A percentile compares a stretch with the other conserved stretches of the same genome.
Conservation (phyloP, 1,140 invertebrate genomes). For the Drosophila setifemur region DNA sequence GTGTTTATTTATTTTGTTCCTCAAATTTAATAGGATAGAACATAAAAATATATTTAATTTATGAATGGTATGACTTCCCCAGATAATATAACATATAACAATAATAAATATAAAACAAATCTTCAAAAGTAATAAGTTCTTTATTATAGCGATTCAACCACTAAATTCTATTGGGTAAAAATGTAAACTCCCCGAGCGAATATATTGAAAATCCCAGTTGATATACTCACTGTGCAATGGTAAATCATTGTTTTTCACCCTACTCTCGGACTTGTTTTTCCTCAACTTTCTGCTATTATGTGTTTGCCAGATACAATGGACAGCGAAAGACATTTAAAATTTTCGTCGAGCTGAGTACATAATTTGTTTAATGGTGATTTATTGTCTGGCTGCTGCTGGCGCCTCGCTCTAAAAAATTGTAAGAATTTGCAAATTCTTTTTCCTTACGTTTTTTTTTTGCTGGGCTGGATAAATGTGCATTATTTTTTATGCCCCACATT, state of each 20-base stretch:
- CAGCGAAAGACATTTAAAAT: slow-evolving; percentile 68
- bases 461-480: slow-evolving; percentile 42
- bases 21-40: too few species aligned
- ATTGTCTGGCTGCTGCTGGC: slow-evolving; percentile 51
- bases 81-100: too few species aligned
- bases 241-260: slow-evolving; percentile 6
- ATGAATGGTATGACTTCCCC: too few species aligned
- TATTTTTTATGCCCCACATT: slow-evolving; percentile 50
- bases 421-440: slow-evolving; percentile 62
- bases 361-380: slow-evolving; percentile 79
- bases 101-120: too few species aligned
- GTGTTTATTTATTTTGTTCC: too few species aligned
- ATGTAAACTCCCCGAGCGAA: too few species aligned
- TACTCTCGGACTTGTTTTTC: neutral
- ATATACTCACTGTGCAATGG: neutral
- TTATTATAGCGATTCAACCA: too few species aligned
- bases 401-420: slow-evolving; percentile 57
- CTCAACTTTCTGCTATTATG: slow-evolving; percentile 25
- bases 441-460: slow-evolving; percentile 11
- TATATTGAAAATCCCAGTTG: too few species aligned
- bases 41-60: too few species aligned
- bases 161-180: too few species aligned
- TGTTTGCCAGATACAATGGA: slow-evolving; percentile 51
- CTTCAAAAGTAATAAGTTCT: too few species aligned
- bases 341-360: slow-evolving; percentile 70